Conservation (phyloP, 2,797 vertebrate species). For the Paguma larvata region DNA sequence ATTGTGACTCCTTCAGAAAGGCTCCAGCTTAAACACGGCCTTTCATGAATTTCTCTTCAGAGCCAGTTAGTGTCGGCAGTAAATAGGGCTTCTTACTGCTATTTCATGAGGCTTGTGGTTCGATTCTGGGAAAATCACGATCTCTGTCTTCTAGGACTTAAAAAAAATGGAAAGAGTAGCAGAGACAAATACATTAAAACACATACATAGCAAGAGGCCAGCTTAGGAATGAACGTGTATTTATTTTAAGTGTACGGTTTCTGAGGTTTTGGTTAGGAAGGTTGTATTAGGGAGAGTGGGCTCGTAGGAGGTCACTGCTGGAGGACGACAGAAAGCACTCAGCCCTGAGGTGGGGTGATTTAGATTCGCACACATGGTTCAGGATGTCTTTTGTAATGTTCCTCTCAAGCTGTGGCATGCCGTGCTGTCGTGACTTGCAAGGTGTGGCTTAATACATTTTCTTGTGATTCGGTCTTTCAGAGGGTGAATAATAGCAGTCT, state of each 20-base stretch:
- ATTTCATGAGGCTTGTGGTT: not conserved
- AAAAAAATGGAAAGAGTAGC: not conserved
- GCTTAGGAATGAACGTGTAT: not conserved
- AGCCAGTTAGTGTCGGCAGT: not conserved
- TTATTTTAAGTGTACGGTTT: slow-evolving; percentile 30
- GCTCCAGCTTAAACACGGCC: not conserved
- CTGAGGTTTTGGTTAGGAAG: not conserved
- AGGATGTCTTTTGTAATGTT: not conserved
- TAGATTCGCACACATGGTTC: not conserved
- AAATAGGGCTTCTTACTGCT: not conserved
- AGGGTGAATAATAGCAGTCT: slow-evolving; percentile 53
- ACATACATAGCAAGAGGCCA: not conserved
- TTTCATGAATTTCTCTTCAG: slow-evolving; percentile 40
- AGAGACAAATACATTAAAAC: not conserved
- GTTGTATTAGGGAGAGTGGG: slow-evolving; percentile 20
- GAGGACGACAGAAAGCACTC: not conserved
- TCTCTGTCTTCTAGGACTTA: slow-evolving; percentile 38
- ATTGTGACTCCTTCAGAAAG: slow-evolving; percentile 35
- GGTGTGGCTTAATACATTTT: slow-evolving; percentile 70
- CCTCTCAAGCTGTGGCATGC: slow-evolving; percentile 55
- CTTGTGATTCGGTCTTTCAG: slow-evolving; percentile 53
- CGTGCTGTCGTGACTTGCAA: not conserved
- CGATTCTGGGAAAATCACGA: slow-evolving; percentile 12
- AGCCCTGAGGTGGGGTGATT: not conserved
- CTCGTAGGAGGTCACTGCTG: not conserved